phyloP scores from a whole-genome alignment of 2,888 invertebrate species.

The Ctena decussata region DNA sequence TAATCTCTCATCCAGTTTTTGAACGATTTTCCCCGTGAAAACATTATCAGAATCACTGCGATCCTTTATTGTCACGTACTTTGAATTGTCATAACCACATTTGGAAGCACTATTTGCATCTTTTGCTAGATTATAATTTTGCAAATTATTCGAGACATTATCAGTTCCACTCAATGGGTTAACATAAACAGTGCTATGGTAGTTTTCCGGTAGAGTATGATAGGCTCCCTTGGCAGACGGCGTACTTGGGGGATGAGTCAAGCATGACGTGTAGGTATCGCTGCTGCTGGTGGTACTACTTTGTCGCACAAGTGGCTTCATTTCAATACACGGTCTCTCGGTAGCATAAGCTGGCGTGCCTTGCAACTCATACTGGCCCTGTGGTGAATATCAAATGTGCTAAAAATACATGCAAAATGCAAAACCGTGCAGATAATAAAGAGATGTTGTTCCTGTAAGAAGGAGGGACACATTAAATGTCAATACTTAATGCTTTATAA shows the following conservation, averaged over 20 bases:
- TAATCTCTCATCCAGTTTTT: conserved; percentile 79
- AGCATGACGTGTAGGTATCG: conserved; percentile 98
- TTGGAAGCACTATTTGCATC: conserved; percentile 65
- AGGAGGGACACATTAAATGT: too few relatives aligned
- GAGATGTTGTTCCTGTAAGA: background rate
- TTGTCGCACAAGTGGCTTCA: conserved; percentile 79
- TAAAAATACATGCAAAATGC: conserved; percentile 12
- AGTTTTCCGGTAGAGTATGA: conserved; percentile 37
- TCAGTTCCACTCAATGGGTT: conserved; percentile 83
- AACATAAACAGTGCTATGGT: conserved; percentile 84
- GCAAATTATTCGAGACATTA: conserved; percentile 57
- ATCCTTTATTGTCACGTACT: conserved; percentile 48
- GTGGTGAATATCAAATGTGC: conserved; percentile 39
- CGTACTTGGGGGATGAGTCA: conserved; percentile 92
- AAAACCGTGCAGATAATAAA: background rate
- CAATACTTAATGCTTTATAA: too few relatives aligned
- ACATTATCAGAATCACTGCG: conserved; percentile 59
- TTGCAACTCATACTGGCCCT: conserved; percentile 45
- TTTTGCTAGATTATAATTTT: conserved; percentile 45
- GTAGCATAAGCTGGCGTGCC: conserved; percentile 56
- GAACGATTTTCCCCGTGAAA: conserved; percentile 77
- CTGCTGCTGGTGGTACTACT: conserved; percentile 91
- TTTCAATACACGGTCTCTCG: conserved; percentile 81
- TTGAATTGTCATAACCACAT: conserved; percentile 26
- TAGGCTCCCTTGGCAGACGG: conserved; percentile 70